Conservation (phyloP, 2,888 invertebrate genomes). For the Meandrusa payeni region DNA sequence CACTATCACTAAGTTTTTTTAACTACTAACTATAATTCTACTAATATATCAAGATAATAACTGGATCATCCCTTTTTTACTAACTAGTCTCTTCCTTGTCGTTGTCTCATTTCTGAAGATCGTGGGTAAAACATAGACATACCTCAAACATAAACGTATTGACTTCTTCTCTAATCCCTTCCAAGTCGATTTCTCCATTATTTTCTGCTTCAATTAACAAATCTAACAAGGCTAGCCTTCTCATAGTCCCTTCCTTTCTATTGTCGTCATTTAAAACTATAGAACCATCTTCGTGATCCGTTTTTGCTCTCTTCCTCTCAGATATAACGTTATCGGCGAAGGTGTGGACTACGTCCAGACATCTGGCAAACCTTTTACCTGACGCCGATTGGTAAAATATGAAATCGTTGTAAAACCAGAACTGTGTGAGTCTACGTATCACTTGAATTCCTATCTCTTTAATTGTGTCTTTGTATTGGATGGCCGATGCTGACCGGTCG, state of each 20-base stretch:
- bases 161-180: slow-evolving; percentile 85
- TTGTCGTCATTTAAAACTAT: not conserved
- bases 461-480: slow-evolving; percentile 77
- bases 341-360: slow-evolving; percentile 67
- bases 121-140: too few relatives aligned
- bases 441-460: slow-evolving; percentile 50
- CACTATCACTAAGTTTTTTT: too few relatives aligned
- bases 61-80: too few relatives aligned
- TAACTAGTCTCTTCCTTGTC: too few relatives aligned
- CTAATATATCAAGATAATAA: too few relatives aligned
- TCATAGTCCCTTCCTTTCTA: slow-evolving; percentile 47
- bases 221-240: slow-evolving; percentile 84
- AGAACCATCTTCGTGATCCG: slow-evolving; percentile 6
- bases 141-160: slow-evolving; percentile 89
- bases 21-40: too few relatives aligned
- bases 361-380: slow-evolving; percentile 69
- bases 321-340: slow-evolving; percentile 79
- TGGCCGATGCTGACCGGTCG: slow-evolving; percentile 52
- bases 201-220: slow-evolving; percentile 81
- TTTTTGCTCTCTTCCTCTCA: slow-evolving; percentile 51
- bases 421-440: slow-evolving; percentile 49
- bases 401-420: slow-evolving; percentile 80
- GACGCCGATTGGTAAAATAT: slow-evolving; percentile 65
- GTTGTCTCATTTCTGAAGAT: too few relatives aligned
- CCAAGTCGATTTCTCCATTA: slow-evolving; percentile 79